Evolutionary conservation across 2,113 vertebrate species (phyloP), one percentile per base, ranked within the genome.

Genomic region (Prionailurus bengalensis): DNA sequence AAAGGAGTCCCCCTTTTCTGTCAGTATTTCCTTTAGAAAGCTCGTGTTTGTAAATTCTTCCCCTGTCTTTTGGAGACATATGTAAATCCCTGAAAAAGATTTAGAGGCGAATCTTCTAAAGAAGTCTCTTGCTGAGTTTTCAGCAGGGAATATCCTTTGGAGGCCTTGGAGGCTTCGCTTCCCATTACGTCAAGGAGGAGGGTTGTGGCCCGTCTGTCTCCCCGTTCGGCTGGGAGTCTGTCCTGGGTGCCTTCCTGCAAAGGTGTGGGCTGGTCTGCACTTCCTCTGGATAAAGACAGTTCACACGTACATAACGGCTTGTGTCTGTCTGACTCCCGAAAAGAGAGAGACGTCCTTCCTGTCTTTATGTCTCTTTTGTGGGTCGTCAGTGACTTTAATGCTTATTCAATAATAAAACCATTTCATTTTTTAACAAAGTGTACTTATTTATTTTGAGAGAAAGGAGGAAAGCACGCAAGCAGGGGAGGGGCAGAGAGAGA

Each of bases 301-400:
- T 36, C 7, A 13, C 8, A 3, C 0, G 33, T 5, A 23, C 1
- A 5, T 23, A 13, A 19, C 3, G 12, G 61, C 27, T 53, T 7
- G 1, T 1, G 5, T 21, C 33, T 16, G 7, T 14, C 27, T 61
- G 39, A 13, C 5, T 31, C 12, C 4, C 0, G 4, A 3, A 31
- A 71, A 36, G 66, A 5, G 53, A 42, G 53, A 74, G 39, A 23
- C 33, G 55, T 17, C 55, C 39, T 61, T 74, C 19, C 36, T 33
- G 17, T 17, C 33, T n/a, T 58, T 36, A 10, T n/a, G 17, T 80
- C 33, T 16, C 39, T 66, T 79, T 39, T 29, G 45, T 25, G 15
- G n/a, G 14, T 5, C 0, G 2, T 16, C 2, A 39, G 5, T 9
- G 74, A 6, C 5, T 36, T 91, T 91, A 53, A 48, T 45, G 29